phyloP scores from a whole-genome alignment of 2,888 invertebrate species.

The Scrobipalpa atriplicella region DNA sequence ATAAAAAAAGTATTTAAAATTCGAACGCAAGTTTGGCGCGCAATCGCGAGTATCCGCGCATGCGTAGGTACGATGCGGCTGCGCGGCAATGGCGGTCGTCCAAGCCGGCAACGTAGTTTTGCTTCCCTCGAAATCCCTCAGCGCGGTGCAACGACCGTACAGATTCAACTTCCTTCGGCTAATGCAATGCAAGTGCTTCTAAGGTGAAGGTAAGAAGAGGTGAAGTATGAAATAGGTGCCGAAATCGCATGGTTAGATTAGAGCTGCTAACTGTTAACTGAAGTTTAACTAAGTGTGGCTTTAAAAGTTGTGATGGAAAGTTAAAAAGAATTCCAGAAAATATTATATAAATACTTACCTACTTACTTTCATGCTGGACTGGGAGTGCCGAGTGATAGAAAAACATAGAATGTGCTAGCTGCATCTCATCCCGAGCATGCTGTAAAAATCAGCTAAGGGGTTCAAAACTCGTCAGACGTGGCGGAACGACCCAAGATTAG shows the following conservation, averaged over 20 bases:
- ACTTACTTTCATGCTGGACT: no score
- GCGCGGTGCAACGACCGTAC: constrained; percentile 58
- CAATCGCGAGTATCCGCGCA: constrained; percentile 58
- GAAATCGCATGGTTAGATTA: constrained; percentile 46
- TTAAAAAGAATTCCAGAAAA: no score
- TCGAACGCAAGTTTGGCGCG: constrained; percentile 51
- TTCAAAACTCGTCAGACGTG: no score
- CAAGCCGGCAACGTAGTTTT: constrained; percentile 63
- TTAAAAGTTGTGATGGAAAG: no score
- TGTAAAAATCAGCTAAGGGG: no score
- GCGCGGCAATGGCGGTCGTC: constrained; percentile 67
- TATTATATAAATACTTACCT: no score
- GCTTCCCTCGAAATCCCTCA: constrained; percentile 71
- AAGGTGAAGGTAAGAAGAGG: constrained; percentile 67
- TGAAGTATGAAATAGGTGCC: constrained; percentile 52
- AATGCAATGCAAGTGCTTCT: constrained; percentile 37
- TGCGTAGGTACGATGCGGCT: constrained; percentile 62
- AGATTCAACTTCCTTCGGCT: constrained; percentile 41
- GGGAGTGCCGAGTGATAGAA: no score
- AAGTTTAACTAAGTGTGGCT: constrained; percentile 24
- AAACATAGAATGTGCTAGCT: no score
- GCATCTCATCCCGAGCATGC: no score
- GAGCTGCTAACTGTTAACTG: not conserved
- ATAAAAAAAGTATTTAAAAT: constrained; percentile 37
- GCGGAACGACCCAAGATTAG: no score